Base-by-base conservation (phyloP, 2,797 vertebrate species). In the Crax fasciolata region DNA sequence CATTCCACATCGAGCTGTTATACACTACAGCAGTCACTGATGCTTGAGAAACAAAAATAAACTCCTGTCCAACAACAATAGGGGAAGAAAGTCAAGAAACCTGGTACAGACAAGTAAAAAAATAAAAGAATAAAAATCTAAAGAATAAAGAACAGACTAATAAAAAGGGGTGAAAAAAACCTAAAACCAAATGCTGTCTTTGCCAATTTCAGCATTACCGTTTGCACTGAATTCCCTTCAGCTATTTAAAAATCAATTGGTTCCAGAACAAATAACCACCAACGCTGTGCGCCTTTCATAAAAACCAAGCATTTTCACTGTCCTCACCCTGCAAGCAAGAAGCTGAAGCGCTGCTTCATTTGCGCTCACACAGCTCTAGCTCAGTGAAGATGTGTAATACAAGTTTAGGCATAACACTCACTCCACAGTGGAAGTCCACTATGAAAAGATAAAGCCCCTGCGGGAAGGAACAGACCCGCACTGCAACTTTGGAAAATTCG, bases 181-280 rank as follows among this genome's bases (percentile, higher is more conserved):
- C 10, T 57, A 57, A 84, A 82, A 5, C 28, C 32, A 73, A 94
- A 82, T 17, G 52, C 71, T 52, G 16, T 28, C 55, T 92, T 94
- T 95, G 84, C 94, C 94, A 86, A 44, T 78, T 88, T 84, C 87
- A 85, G 87, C 80, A 77, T 89, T 91, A 93, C 83, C 74, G 91
- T 77, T 94, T 75, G 78, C 89, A 92, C 1, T 91, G 83, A 94
- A 95, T 96, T 96, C 86, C 92, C 92, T 92, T 87, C 81, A 94
- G 79, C 87, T 95, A 94, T 91, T 97, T 90, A 90, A 94, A 95
- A 95, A 89, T 74, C 61, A 30, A 66, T 48, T 85, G 77, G 85
- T 94, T 97, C 95, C 97, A 95, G 94, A 92, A 93, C 78, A 94
- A 92, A 93, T 59, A 89, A 82, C 66, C 70, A 94, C 93, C 84